Evolutionary conservation across 2,888 invertebrate genomes (phyloP).

Genomic region (Nemapogon koenigi): DNA sequence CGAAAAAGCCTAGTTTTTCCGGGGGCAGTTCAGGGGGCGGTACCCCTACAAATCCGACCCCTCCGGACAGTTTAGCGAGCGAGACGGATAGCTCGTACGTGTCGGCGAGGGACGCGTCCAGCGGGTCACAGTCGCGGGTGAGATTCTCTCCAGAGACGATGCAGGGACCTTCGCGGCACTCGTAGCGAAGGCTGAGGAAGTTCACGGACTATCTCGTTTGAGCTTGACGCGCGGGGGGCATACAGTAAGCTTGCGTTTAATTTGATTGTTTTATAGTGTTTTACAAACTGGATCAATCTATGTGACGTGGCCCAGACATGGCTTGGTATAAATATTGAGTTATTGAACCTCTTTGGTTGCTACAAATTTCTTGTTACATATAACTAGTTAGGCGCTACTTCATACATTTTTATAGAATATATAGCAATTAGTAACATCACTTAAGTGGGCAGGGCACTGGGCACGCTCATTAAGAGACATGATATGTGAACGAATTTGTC

Average conservation of each 20-base stretch:
- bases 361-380: too few species aligned
- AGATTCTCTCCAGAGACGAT: conserved; percentile 79
- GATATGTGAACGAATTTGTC: too few species aligned
- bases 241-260: background rate
- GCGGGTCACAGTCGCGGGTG: conserved; percentile 75
- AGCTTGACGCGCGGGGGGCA: conserved; percentile 17
- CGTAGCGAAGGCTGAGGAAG: conserved; percentile 58
- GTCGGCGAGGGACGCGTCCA: conserved; percentile 79
- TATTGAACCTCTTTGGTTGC: too few species aligned
- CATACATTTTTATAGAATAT: too few species aligned
- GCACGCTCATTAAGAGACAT: too few species aligned
- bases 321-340: too few species aligned
- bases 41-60: conserved; percentile 84
- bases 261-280: conserved; percentile 30
- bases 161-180: conserved; percentile 56
- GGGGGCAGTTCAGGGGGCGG: conserved; percentile 69
- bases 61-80: conserved; percentile 84
- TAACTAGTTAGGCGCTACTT: too few species aligned
- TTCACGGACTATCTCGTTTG: conserved; percentile 59
- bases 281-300: too few species aligned
- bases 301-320: too few species aligned
- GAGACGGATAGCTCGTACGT: conserved; percentile 87
- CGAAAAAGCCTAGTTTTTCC: conserved; percentile 58
- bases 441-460: too few species aligned
- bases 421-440: too few species aligned